Evolutionary conservation across 2,888 invertebrate species (phyloP).

Genomic region (Brachynemurus nebulosus): DNA sequence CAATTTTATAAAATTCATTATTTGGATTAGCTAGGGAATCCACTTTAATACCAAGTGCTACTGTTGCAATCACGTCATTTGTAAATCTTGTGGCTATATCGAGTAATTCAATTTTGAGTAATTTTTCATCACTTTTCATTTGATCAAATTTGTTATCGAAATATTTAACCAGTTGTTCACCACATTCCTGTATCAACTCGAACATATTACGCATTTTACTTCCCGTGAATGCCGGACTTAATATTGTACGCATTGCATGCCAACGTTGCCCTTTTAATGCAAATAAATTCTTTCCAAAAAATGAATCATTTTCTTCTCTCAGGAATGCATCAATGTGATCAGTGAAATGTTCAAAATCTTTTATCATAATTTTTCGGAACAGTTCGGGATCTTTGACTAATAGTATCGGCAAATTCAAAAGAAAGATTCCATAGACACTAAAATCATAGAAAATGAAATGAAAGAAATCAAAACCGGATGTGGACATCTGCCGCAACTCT

Average conservation of each 20-base stretch:
- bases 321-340: background rate
- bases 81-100: background rate
- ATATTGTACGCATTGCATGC: background rate
- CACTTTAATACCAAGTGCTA: background rate
- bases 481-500: too few relatives aligned
- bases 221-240: conserved; percentile 2
- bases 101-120: background rate
- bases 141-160: background rate
- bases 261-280: background rate
- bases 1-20: background rate
- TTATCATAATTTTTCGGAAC: background rate
- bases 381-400: conserved; percentile 1
- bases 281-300: background rate
- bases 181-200: conserved; percentile 1
- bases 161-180: background rate
- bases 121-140: background rate
- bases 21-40: background rate
- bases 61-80: background rate
- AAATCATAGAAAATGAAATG: too few relatives aligned
- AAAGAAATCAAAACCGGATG: too few relatives aligned
- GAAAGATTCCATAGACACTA: background rate
- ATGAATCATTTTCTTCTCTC: background rate
- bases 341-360: conserved; percentile 1
- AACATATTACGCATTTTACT: background rate
- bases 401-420: background rate